phyloP scores from a whole-genome alignment of 2,113 vertebrate species.

The Thermophis baileyi region DNA sequence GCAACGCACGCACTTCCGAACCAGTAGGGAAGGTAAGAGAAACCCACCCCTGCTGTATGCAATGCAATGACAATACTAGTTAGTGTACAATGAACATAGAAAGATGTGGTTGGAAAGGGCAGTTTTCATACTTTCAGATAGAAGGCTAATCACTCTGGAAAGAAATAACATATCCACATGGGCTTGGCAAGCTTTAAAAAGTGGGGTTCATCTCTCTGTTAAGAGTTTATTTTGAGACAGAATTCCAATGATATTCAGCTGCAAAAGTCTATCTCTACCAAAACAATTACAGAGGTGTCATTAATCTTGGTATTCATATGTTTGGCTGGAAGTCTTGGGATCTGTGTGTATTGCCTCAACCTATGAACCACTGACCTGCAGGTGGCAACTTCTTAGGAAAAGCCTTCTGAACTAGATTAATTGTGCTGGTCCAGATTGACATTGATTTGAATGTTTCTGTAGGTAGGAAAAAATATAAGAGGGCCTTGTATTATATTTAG shows the following conservation, averaged over 20 bases:
- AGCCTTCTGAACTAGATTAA: background rate
- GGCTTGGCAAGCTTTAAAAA: background rate
- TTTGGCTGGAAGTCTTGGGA: background rate
- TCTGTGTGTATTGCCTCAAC: background rate
- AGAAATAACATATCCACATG: background rate
- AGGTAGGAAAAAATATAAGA: background rate
- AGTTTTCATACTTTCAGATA: background rate
- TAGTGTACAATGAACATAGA: conserved; percentile 8
- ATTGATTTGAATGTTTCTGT: background rate
- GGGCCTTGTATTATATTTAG: background rate
- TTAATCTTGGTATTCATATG: background rate
- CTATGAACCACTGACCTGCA: background rate
- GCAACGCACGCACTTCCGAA: too few species aligned
- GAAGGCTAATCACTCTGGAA: background rate
- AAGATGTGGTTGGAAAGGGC: background rate
- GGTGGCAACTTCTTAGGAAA: background rate
- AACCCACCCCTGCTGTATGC: too few species aligned
- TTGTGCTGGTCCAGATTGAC: background rate
- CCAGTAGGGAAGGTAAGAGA: too few species aligned
- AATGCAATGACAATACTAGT: background rate
- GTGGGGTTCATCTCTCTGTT: background rate
- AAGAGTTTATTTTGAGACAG: background rate
- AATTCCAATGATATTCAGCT: background rate
- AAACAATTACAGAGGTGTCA: background rate
- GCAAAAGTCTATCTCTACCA: background rate